Percentiles rank a stretch among this genome's conserved stretches.
Conservation (phyloP, 2,888 invertebrate genomes). For the Branchipolynoe longqiensis region DNA sequence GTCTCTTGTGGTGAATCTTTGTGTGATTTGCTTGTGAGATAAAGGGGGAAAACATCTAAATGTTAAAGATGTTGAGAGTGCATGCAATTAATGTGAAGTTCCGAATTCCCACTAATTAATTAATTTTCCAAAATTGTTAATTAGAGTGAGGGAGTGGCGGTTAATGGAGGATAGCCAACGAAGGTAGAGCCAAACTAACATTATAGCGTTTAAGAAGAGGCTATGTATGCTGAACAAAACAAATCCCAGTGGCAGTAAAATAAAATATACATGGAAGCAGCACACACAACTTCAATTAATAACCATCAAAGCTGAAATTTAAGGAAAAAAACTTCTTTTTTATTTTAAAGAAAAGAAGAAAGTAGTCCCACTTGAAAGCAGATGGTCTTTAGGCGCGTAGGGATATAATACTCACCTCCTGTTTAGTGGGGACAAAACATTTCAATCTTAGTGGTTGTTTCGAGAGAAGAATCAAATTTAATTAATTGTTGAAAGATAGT, state of each 20-base stretch:
- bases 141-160: not conserved
- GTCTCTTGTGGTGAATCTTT: too few species aligned
- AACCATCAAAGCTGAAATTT: conserved; percentile 38
- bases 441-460: too few species aligned
- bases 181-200: not conserved
- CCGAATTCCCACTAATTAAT: not conserved
- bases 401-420: conserved; percentile 17
- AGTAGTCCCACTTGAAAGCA: too few species aligned
- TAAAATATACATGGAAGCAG: conserved; percentile 21
- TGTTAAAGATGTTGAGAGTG: not conserved
- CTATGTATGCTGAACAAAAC: not conserved
- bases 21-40: too few species aligned
- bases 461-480: too few species aligned
- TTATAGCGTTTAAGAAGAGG: not conserved
- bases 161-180: not conserved
- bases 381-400: too few species aligned
- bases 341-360: too few species aligned
- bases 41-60: too few species aligned
- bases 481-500: too few species aligned
- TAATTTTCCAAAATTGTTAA: not conserved
- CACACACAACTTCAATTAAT: conserved; percentile 31
- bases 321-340: not conserved
- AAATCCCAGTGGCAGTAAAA: not conserved
- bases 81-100: conserved; percentile 35
- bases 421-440: conserved; percentile 3